These are phyloP conservation scores for Cyprinodon tularosa DNA, from an alignment of 2,113 vertebrate species.

Conservation along the genomic window DNA sequence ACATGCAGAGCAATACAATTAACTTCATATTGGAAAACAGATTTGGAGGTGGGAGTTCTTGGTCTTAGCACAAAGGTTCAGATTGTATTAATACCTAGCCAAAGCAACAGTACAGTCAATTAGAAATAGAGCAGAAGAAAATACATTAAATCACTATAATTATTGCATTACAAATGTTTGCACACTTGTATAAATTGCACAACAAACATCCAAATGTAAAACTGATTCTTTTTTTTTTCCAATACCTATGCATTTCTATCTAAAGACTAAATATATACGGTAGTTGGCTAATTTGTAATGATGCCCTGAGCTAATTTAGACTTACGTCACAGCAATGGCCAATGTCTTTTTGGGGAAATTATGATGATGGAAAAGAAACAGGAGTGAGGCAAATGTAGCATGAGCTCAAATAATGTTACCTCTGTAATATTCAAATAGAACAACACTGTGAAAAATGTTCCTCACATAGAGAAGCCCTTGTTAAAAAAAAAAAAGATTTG, in stretches of 20 bases:
- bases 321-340: not conserved
- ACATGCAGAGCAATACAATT: constrained; percentile 51
- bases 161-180: too few species aligned
- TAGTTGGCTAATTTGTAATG: too few species aligned
- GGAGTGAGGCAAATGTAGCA: not conserved
- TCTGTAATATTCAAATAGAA: not conserved
- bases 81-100: not conserved
- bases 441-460: not conserved
- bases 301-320: not conserved
- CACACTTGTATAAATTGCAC: too few species aligned
- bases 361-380: not conserved
- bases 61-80: constrained; percentile 28
- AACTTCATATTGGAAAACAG: constrained; percentile 45
- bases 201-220: too few species aligned
- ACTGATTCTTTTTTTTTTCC: too few species aligned
- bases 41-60: constrained; percentile 63
- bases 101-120: not conserved
- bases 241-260: too few species aligned
- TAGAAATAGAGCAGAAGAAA: not conserved
- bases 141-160: not conserved
- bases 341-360: not conserved
- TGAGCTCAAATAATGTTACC: not conserved
- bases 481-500: not conserved
- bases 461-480: not conserved
- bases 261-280: too few species aligned